Base-by-base conservation (phyloP, 92 coral and sea anemone genomes). In the Plumapathes pennacea region DNA sequence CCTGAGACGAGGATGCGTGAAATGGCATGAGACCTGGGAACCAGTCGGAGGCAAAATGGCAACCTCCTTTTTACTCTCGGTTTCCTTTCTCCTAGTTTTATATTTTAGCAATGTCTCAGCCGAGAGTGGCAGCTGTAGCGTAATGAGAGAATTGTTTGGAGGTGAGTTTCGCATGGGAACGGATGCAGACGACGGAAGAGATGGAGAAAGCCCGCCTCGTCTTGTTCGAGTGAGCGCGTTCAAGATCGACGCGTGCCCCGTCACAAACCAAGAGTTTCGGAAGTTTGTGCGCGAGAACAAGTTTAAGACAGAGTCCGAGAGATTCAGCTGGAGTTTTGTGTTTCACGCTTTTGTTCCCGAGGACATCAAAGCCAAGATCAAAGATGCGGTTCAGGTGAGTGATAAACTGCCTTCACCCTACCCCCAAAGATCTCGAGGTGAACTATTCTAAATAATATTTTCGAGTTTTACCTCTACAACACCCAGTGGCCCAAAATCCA, bases 241-340 rank as follows among this genome's bases (percentile, higher is more conserved):
- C 40, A 52, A 51, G 32, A 73, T 91, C 53, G 97, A 91, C 47
- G 78, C 71, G 46, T 91, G 55, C 71, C 96, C 95, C 19, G 95
- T 91, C 31, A 87, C 89, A 6, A 91, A 91, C 54, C 84, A 80
- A 57, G 57, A 80, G 25, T 91, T 91, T 80, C 76, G 90, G 28
- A 78, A 49, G 50, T 91, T 91, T 80, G 92, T 88, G 32, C 86
- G 95, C 60, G 83, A 69, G 29, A 88, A 71, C 63, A 78, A 85
- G 61, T 88, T 78, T 34, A 79, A 83, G 57, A 91, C 92, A 20
- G 97, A 91, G 57, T 96, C 95, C 36, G 95, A 86, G 59, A 67
- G 32, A 38, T 86, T 82, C 67, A 89, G 95, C 4, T 86, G 95
- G 95, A 86, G 89, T 70, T 86, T 82, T 76, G 89, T 61, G 27